These are phyloP conservation scores for Urechis unicinctus DNA, from an alignment of 2,888 invertebrate genomes.

Conservation along the genomic window DNA sequence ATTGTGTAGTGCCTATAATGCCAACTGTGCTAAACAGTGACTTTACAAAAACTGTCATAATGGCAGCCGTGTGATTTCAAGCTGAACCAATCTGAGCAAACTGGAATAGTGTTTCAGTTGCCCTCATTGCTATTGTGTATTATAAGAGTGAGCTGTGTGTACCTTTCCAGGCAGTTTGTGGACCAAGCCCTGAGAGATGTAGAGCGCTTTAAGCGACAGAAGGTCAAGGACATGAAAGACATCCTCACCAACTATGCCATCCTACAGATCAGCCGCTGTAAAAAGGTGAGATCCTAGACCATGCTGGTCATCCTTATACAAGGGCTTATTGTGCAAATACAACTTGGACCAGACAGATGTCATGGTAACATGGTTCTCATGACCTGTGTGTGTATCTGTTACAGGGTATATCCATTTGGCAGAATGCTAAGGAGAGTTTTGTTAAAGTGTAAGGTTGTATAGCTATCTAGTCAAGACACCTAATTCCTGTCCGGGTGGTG, in stretches of 20 bases:
- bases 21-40: no score
- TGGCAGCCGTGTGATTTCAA: no score
- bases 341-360: neutral
- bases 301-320: neutral
- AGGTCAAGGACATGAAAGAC: conserved; percentile 45
- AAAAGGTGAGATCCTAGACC: conserved; percentile 18
- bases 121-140: no score
- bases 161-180: conserved; percentile 36
- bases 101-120: no score
- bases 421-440: conserved; percentile 21
- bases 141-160: no score
- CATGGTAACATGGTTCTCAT: no score
- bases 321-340: neutral
- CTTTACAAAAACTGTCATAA: no score
- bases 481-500: no score
- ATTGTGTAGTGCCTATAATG: no score
- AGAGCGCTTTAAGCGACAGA: conserved; percentile 46
- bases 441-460: conserved; percentile 15
- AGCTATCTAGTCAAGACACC: no score
- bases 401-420: conserved; percentile 22
- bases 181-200: conserved; percentile 41
- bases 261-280: conserved; percentile 34
- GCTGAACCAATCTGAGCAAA: no score
- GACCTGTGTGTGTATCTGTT: conserved; percentile 1
- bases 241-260: conserved; percentile 47